Conservation (phyloP, 2,888 invertebrate species). For the Trissolcus japonicus region DNA sequence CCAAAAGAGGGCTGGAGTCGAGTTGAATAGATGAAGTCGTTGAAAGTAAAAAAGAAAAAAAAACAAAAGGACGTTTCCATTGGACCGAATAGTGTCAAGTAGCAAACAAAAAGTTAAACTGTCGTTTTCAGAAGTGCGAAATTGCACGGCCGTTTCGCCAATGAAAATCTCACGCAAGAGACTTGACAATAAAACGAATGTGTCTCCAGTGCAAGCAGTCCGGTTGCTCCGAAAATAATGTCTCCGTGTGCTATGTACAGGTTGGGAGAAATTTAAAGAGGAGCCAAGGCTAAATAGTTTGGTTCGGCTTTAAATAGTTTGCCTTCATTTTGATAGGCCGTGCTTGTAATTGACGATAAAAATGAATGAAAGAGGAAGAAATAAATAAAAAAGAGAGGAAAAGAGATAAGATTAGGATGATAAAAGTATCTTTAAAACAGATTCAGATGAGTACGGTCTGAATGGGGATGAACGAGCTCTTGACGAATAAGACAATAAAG, state of each 20-base stretch:
- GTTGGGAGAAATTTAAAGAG: conserved; percentile 52
- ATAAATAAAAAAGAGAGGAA: conserved; percentile 5
- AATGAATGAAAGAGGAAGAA: too few species aligned
- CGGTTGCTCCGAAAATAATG: conserved; percentile 57
- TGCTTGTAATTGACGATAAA: too few species aligned
- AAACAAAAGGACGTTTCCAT: not conserved
- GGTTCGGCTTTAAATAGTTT: too few species aligned
- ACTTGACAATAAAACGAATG: conserved; percentile 52
- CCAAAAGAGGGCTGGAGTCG: too few species aligned
- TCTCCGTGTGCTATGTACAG: conserved; percentile 34
- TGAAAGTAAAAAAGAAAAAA: not conserved
- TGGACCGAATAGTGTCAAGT: not conserved
- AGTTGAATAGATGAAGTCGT: not conserved
- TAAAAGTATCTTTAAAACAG: conserved; percentile 18
- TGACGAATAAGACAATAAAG: conserved; percentile 57
- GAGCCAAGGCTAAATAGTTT: conserved; percentile 52
- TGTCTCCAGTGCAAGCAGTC: conserved; percentile 46
- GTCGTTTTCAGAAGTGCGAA: conserved; percentile 44
- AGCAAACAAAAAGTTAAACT: conserved; percentile 37
- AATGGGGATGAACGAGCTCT: conserved; percentile 34
- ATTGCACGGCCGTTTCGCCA: conserved; percentile 47
- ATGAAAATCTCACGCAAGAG: conserved; percentile 55
- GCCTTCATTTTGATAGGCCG: too few species aligned
- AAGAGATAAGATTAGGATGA: not conserved
- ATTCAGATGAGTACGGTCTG: conserved; percentile 48